These are phyloP conservation scores for Drosophila kanapiae DNA, from an alignment of 1,140 invertebrate genomes.

Conservation along the genomic window DNA sequence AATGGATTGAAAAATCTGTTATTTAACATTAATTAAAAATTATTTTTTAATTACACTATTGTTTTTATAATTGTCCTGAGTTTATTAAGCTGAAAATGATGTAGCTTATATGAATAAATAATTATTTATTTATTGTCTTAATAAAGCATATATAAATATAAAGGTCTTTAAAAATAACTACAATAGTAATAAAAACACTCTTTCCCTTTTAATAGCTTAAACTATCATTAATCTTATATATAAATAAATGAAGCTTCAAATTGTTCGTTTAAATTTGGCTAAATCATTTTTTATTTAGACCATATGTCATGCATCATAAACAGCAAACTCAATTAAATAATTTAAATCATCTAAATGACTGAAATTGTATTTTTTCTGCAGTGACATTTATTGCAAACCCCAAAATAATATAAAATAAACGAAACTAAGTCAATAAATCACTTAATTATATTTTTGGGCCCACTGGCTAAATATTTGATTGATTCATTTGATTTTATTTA, in stretches of 20 bases:
- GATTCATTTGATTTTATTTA: constrained; percentile 17
- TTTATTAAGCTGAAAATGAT: neutral
- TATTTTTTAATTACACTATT: no score
- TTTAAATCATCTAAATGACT: neutral
- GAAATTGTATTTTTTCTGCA: neutral
- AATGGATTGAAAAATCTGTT: no score
- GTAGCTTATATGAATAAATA: neutral
- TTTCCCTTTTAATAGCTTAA: neutral
- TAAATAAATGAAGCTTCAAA: neutral
- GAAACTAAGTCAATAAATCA: constrained; percentile 6
- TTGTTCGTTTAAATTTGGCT: neutral
- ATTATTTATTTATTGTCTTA: neutral
- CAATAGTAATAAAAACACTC: neutral
- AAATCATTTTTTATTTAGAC: no score
- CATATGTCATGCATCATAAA: neutral
- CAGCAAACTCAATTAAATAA: neutral
- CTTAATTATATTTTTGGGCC: constrained; percentile 1
- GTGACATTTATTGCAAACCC: neutral
- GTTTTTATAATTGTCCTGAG: neutral
- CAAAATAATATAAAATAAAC: neutral
- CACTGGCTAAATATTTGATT: neutral
- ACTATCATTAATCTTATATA: neutral
- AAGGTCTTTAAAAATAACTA: neutral
- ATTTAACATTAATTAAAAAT: neutral
- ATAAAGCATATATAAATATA: neutral